These are phyloP conservation scores for Tympanuchus pallidicinctus DNA, from an alignment of 2,113 vertebrate species.

Conservation along the genomic window DNA sequence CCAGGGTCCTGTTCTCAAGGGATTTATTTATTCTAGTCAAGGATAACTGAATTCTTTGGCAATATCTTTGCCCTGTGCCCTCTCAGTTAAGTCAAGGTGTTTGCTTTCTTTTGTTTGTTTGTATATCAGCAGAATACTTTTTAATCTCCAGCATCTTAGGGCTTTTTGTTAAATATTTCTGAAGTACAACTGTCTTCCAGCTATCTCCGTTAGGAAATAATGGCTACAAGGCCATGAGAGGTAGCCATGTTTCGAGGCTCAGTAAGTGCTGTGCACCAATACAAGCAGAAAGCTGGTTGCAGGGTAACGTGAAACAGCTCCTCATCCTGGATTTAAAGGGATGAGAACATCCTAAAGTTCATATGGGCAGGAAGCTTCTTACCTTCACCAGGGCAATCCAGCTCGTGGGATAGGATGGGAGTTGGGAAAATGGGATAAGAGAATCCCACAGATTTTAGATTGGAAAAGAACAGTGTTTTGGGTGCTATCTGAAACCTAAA, in stretches of 20 bases:
- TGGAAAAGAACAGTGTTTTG: not conserved
- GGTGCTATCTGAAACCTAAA: not conserved
- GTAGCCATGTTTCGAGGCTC: not conserved
- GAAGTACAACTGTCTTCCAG: not conserved
- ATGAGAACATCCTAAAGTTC: not conserved
- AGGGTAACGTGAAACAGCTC: not conserved
- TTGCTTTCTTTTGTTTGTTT: conserved; percentile 37
- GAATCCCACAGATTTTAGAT: not conserved
- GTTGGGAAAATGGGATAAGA: not conserved
- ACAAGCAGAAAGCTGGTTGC: not conserved
- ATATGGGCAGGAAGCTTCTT: accelerated
- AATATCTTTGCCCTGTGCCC: not conserved
- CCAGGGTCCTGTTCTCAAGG: not conserved
- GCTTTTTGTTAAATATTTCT: conserved; percentile 18
- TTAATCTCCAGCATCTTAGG: not conserved
- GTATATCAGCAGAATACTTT: not conserved
- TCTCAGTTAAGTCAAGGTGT: conserved; percentile 30
- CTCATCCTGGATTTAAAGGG: not conserved
- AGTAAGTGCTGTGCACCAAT: accelerated
- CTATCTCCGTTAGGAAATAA: not conserved
- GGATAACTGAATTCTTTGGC: conserved; percentile 19
- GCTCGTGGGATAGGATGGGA: not conserved
- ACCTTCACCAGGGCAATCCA: not conserved
- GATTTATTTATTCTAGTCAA: conserved; percentile 47
- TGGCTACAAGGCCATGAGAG: not conserved